Base-by-base conservation (phyloP, 35 echinoderm and acorn worm genomes). In the Hemicentrotus pulcherrimus region DNA sequence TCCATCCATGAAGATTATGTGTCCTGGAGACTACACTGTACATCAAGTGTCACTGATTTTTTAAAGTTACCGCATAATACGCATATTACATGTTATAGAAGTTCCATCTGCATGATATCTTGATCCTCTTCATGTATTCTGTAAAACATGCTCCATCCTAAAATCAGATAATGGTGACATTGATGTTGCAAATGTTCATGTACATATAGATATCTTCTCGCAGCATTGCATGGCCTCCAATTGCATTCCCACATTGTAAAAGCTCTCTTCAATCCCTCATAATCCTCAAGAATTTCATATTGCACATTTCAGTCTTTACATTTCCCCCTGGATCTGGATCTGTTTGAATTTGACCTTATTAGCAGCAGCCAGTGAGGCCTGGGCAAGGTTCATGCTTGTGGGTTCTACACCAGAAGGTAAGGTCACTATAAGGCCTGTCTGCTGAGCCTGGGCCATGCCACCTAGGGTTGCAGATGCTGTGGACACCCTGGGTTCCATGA, bases 381-480 rank as follows among this genome's bases (percentile, higher is more conserved):
- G 46, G 16, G 91, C 91, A 19, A 93, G 91, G 48, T 47, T 48
- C 9, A 93, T 33, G 46, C 91, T 93, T 32, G 91, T 93, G 16
- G 91, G 91, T 88, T 96, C 96, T 32, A 96, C 86, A 50, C 94
- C 94, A 31, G 98, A 99, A 46, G 98, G 98, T 87, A 99, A 52
- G 12, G 98, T 97, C 15, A 99, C 96, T 6, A 99, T 94, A 86
- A 93, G 91, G 32, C 91, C 91, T 58, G 91, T 31, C 46, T 93
- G 91, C 46, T 93, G 93, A 12, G 95, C 61, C 46, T 87, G 71
- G 31, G 95, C 95, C 47, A 97, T 33, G 31, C 93, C 32, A 11
- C 71, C 85, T 5, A 50, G 92, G 46, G 92, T 48, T 48, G 87
- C 85, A 33, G 96, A 92, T 47, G 96, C 94, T 31, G 97, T 96